Percentiles rank a stretch among this genome's conserved stretches.
These are phyloP conservation scores for Chaunax sp. DNA, from an alignment of 2,797 vertebrate genomes.

Conservation along the genomic window DNA sequence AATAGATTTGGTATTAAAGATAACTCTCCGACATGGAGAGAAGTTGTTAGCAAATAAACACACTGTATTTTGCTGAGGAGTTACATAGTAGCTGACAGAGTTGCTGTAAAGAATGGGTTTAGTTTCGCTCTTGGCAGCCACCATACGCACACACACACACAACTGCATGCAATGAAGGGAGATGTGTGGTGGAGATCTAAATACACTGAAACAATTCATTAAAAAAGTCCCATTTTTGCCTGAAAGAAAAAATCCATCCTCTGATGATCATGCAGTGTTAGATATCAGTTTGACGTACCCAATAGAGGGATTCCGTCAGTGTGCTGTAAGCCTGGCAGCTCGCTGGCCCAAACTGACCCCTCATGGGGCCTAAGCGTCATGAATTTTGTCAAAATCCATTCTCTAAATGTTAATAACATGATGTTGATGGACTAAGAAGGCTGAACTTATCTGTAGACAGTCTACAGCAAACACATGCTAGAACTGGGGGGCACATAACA, in stretches of 20 bases:
- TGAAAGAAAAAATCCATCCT: too few relatives aligned
- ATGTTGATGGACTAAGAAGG: too few relatives aligned
- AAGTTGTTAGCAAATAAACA: conserved; percentile 63
- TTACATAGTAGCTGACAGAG: conserved; percentile 38
- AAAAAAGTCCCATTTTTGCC: not conserved
- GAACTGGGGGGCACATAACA: too few relatives aligned
- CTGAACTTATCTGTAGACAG: too few relatives aligned
- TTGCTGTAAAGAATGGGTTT: conserved; percentile 33
- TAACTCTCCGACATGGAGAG: conserved; percentile 50
- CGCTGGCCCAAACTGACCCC: too few relatives aligned
- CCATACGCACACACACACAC: not conserved
- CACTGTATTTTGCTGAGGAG: conserved; percentile 39
- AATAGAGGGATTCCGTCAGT: too few relatives aligned
- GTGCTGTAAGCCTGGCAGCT: too few relatives aligned
- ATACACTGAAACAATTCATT: not conserved
- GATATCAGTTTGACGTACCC: not conserved
- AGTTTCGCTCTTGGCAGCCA: conserved; percentile 24
- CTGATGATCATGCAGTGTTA: not conserved
- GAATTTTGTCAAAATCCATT: too few relatives aligned
- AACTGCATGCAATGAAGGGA: conserved; percentile 29
- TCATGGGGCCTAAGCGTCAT: too few relatives aligned
- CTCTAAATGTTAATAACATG: too few relatives aligned
- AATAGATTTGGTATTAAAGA: conserved; percentile 73
- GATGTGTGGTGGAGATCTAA: conserved; percentile 38
- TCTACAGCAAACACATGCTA: too few relatives aligned